Base-by-base conservation (phyloP, 2,113 vertebrate species). In the Cyphomyrus discorhynchus region DNA sequence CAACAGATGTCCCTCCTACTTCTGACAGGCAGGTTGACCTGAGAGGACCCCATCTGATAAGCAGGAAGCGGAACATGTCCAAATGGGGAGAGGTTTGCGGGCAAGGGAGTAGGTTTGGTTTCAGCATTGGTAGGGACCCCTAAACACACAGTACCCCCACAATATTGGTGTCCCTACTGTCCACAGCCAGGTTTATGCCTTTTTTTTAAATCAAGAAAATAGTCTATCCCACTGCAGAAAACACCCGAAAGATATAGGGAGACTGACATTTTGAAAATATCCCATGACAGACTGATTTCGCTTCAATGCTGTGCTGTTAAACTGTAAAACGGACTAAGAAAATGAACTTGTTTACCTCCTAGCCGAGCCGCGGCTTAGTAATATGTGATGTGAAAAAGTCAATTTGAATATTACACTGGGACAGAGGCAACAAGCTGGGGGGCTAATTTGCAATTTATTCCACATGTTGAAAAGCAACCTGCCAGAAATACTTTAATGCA, bases 351-450 rank as follows among this genome's bases (percentile, higher is more conserved):
- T 42, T 80, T 35, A 80, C 31, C 35, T 80, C 35, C 74, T 80
- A 19, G 35, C 35, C 19, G 2, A 46, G 15, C 8, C 21, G 11
- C 17, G 35, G 74, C 74, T 42, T 35, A 39, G 5, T 80, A 7
- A 46, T 84, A n/a, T 8, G 42, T 84, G 80, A 47, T 21, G 0
- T 84, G 31, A 52, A 70, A 31, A 53, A 47, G 27, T 77, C n/a
- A 15, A 77, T 89, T 80, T 89, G 88, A 89, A 89, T 89, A 39
- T 80, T 24, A 21, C 35, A 39, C 88, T 42, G n/a, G 46, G 49
- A 66, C 17, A 80, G 39, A 49, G 45, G 88, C 45, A 77, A 35
- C 45, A 77, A 13, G 46, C 27, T 50, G 17, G 2, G 8, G 39
- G 45, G 39, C 24, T 87, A 10, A 87, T 87, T 52, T 87, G 85